Evolutionary conservation across 2,113 vertebrate species (phyloP).

Genomic region (Tursiops truncatus): DNA sequence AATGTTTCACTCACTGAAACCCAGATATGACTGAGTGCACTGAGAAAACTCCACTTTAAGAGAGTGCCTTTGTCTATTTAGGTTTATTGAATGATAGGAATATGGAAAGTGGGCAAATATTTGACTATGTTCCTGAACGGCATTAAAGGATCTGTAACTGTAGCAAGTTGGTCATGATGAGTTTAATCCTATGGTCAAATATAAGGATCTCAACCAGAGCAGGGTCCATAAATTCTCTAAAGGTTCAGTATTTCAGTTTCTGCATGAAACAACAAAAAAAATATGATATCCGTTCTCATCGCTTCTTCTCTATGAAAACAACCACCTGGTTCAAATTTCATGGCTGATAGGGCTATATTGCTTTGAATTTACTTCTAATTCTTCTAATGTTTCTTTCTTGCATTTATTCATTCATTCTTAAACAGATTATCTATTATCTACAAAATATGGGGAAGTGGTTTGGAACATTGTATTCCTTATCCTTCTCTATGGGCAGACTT

Average conservation of each 20-base stretch:
- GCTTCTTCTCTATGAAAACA: background rate
- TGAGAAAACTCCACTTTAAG: background rate
- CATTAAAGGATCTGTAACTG: conserved; percentile 6
- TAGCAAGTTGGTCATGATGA: conserved; percentile 26
- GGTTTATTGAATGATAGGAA: conserved; percentile 18
- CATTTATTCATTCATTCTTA: background rate
- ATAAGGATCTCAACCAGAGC: background rate
- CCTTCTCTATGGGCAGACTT: background rate
- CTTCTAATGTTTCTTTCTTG: background rate
- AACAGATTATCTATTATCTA: background rate
- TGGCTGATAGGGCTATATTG: background rate
- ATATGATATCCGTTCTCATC: background rate
- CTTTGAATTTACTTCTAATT: conserved; percentile 25
- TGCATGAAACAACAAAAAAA: background rate
- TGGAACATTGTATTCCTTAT: background rate
- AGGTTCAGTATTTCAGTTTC: background rate
- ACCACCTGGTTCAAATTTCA: background rate
- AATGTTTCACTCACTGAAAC: background rate
- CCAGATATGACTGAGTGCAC: background rate
- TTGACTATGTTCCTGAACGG: conserved; percentile 6
- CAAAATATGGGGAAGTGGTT: background rate
- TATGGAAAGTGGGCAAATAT: conserved; percentile 37
- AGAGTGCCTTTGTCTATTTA: background rate
- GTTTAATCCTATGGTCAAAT: conserved; percentile 40
- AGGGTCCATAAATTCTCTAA: background rate